Evolutionary conservation across 1,140 invertebrate species (phyloP).

Genomic region (Aphis gossypii): DNA sequence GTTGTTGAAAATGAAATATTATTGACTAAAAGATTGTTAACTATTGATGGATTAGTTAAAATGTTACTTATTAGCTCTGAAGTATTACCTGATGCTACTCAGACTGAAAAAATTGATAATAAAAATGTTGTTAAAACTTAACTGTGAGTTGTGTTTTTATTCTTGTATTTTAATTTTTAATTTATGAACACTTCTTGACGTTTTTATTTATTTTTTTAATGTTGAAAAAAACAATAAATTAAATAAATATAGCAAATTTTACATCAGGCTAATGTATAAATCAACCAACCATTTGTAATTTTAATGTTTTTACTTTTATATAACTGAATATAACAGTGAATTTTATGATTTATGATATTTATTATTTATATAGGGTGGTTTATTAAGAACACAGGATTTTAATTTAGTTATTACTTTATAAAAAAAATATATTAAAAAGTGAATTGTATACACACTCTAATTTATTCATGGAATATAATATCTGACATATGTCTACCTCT

Average conservation of each 20-base stretch:
- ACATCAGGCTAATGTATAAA: neutral
- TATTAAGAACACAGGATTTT: no score
- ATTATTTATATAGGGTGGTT: no score
- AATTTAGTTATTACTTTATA: no score
- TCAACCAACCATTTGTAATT: neutral
- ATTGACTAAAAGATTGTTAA: constrained; percentile 39
- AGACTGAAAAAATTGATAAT: constrained; percentile 1
- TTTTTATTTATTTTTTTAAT: neutral
- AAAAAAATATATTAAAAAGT: no score
- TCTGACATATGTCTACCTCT: no score
- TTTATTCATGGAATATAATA: no score
- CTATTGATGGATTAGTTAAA: constrained; percentile 53
- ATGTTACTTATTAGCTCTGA: constrained; percentile 53
- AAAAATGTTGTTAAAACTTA: neutral
- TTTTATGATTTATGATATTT: no score
- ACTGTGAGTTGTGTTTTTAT: neutral
- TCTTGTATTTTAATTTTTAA: neutral
- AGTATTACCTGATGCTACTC: neutral
- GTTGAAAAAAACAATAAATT: neutral
- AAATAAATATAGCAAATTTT: neutral
- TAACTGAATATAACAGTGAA: no score
- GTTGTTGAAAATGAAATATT: constrained; percentile 53
- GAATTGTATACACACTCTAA: no score
- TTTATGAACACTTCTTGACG: neutral
- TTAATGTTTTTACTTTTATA: neutral